Conservation (phyloP, 2,888 invertebrate genomes). For the Hydrotaea diabolus region DNA sequence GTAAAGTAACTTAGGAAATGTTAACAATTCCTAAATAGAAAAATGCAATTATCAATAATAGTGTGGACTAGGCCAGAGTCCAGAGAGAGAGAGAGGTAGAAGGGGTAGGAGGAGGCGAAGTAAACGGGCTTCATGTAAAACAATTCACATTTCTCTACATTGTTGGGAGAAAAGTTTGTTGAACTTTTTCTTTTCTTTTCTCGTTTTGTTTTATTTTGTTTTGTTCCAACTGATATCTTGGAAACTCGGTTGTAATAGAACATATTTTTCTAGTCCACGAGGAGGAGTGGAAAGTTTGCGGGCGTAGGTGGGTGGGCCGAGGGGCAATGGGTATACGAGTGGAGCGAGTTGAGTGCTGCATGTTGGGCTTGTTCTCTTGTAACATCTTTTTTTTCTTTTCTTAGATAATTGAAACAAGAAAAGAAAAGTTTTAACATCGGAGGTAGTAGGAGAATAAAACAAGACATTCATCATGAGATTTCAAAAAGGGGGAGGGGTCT, state of each 20-base stretch:
- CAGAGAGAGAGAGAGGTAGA: background rate
- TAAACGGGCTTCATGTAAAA: too few relatives aligned
- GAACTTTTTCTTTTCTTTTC: slow-evolving; percentile 61
- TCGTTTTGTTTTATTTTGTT: background rate
- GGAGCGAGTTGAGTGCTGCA: background rate
- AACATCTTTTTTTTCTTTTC: slow-evolving; percentile 7
- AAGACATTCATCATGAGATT: background rate
- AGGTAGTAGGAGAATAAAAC: background rate
- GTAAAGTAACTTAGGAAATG: background rate
- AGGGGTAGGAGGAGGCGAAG: too few relatives aligned
- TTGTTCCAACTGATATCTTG: background rate
- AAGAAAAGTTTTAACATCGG: slow-evolving; percentile 5
- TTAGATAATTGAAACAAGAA: slow-evolving; percentile 40
- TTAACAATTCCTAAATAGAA: background rate
- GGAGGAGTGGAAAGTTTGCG: too few relatives aligned
- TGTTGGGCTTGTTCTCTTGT: too few relatives aligned
- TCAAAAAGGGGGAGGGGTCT: background rate
- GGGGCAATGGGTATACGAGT: background rate
- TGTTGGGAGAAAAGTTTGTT: slow-evolving; percentile 47
- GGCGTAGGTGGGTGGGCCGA: too few relatives aligned
- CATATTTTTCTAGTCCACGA: background rate
- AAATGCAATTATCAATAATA: slow-evolving; percentile 3
- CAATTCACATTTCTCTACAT: background rate
- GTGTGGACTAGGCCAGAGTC: background rate
- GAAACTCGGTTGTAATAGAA: background rate